Percentiles rank a stretch among this genome's conserved stretches.
phyloP scores from a whole-genome alignment of 2,888 invertebrate genomes.

The Drosophila nr. medialis region DNA sequence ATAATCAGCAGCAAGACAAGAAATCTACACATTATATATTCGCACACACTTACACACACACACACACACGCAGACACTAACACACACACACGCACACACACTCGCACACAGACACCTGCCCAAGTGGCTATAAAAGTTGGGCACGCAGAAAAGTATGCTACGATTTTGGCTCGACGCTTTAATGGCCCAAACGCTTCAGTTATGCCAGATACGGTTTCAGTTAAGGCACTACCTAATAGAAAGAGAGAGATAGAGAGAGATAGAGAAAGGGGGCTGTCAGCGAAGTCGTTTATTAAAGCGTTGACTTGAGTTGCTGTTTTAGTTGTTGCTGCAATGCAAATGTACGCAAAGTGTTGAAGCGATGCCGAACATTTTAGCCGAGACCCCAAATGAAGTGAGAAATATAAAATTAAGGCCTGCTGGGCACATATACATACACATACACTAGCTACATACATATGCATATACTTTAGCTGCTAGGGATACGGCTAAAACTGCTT shows the following conservation, averaged over 20 bases:
- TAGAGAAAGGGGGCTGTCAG: background rate
- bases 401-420: constrained; percentile 69
- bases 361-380: constrained; percentile 52
- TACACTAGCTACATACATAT: background rate
- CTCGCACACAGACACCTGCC: constrained; percentile 33
- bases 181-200: constrained; percentile 33
- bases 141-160: constrained; percentile 56
- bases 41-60: constrained; percentile 13
- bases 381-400: constrained; percentile 72
- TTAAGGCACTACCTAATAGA: background rate
- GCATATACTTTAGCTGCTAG: background rate
- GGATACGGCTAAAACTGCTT: background rate
- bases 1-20: constrained; percentile 68
- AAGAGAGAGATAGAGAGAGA: background rate
- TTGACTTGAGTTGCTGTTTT: constrained; percentile 21
- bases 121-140: constrained; percentile 49
- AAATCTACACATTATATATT: constrained; percentile 33
- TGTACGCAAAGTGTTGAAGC: constrained; percentile 68
- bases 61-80: background rate
- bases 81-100: background rate
- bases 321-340: constrained; percentile 58
- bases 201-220: constrained; percentile 14
- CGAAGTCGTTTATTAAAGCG: constrained; percentile 51
- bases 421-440: background rate
- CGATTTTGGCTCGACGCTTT: constrained; percentile 24